Evolutionary conservation across 2,113 vertebrate genomes (phyloP), one percentile per base, ranked within the genome.

Genomic region (Pica pica): DNA sequence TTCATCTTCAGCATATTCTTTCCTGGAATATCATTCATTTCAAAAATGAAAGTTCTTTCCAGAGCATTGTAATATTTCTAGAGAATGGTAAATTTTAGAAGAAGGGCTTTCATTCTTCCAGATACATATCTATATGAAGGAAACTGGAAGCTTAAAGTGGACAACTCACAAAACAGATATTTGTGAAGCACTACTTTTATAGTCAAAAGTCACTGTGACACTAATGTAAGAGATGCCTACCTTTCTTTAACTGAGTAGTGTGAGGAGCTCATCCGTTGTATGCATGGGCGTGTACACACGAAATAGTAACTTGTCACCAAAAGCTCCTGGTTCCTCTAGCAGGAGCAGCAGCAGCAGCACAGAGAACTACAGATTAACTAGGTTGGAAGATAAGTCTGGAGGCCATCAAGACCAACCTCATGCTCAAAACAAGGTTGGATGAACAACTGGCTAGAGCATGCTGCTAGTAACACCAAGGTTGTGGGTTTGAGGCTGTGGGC

Each of bases 241-340:
- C 37, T 47, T 67, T 47, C 52, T 76, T 64, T 47, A 39, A 67
- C 37, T 75, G n/a, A 65, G 27, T 35, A 41, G 19, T 16, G 13
- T 59, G 49, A 88, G 20, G 24, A 88, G 33, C 13, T 78, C 11
- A 22, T 52, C 2, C 21, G 33, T 83, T 67, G 8, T 41, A 35
- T 56, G 7, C 11, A 31, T n/a, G 28, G 26, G 20, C 4, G 1
- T 6, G 9, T 33, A 16, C 5, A 52, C 21, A 33, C 0, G 0
- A 81, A 87, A 56, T 77, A 69, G 16, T 50, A 68, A 5, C 9
- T n/a, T 4, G 1, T 18, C 81, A n/a, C 50, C 3, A 10, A 60
- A 87, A 84, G 42, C 46, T 76, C 11, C 47, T 57, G 11, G 10
- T 74, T 73, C 5, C 42, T 81, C 49, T 26, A 50, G 26, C 35